Base-by-base conservation (phyloP, 2,113 vertebrate genomes). In the Ailuropoda melanoleuca region DNA sequence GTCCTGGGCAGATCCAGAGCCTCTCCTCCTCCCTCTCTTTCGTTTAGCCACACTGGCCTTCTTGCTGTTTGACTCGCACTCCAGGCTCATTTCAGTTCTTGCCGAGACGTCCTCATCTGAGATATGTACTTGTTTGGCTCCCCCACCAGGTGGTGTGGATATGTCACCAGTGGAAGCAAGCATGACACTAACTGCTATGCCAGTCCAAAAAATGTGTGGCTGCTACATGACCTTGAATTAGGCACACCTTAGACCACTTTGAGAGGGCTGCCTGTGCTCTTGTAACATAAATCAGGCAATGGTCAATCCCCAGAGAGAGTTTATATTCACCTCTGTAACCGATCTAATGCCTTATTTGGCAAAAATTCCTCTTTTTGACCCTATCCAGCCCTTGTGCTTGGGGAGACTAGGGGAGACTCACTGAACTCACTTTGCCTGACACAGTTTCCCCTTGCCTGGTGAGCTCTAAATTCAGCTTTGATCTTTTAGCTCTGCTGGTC, bases 381-480 rank as follows among this genome's bases (percentile, higher is more conserved):
- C 68, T 46, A 11, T 68, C 56, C 58, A 34, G 53, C 17, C 62
- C 64, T 96, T 83, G 46, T 60, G 24, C 34, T 62, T 66, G 24
- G 55, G 48, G 78, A 64, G 19, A 62, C 83, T 80, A 29, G n/a
- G 43, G 37, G 86, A 95, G 66, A 95, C 48, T 95, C 46, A 39
- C 43, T 96, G 80, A 87, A 81, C 29, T 93, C 39, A 37, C 39
- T 93, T 88, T 37, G 66, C 29, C n/a, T n/a, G 70, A 77, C 18
- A 75, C 0, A 9, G 10, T 93, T 93, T 90, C 60, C 19, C 58
- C 55, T 89, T 90, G 58, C 48, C 62, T 80, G 21, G 37, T 77
- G 74, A 96, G 34, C 90, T 94, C 84, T 68, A 80, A 78, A 87
- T 29, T 78, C 77, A 92, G 55, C 89, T 97, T 93, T 91, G 93